Evolutionary conservation across 2,888 invertebrate genomes (phyloP), one percentile per base, ranked within the genome.

Genomic region (Trachelus troglodyta): DNA sequence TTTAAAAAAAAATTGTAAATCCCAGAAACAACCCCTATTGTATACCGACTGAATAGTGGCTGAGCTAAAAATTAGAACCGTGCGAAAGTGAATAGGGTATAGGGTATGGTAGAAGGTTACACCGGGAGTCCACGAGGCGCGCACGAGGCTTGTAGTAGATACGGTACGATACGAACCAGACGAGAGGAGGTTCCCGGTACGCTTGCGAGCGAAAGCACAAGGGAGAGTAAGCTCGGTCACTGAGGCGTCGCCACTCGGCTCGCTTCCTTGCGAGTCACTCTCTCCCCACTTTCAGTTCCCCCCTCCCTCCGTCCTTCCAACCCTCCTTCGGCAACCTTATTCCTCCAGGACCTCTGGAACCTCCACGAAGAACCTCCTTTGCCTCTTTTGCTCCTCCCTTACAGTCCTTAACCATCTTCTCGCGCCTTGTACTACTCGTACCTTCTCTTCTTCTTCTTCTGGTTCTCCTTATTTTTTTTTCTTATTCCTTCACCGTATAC

Each of bases 171-270:
- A 56, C 56, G 56, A 56, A 56, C 56, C 56, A 56, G 56, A 56
- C 56, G 23, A 56, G 56, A 56, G 56, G 56, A 56, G 23, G 56
- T 56, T 56, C 69, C 78, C 34, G 76, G 30, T 78, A 85, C 86
- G 87, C 87, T 89, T 84, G 86, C 85, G 85, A 85, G 85, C 86
- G 87, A 86, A 87, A 87, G 88, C 86, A 87, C 87, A 84, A 85
- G 88, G 82, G 88, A 86, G 85, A 86, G 86, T 87, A 87, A 88
- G 89, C 86, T 86, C 89, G 89, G 88, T 89, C 89, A 89, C 89
- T 85, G 88, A 89, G 87, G 89, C 89, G 89, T 88, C 88, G 89
- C 87, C 88, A 85, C 87, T 88, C 88, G 85, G 85, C 84, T 86
- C 85, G 85, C 84, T 87, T 87, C 85, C 85, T 88, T 84, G 84